Base-by-base conservation (phyloP, 1,140 invertebrate species). In the Oedothorax gibbosus region DNA sequence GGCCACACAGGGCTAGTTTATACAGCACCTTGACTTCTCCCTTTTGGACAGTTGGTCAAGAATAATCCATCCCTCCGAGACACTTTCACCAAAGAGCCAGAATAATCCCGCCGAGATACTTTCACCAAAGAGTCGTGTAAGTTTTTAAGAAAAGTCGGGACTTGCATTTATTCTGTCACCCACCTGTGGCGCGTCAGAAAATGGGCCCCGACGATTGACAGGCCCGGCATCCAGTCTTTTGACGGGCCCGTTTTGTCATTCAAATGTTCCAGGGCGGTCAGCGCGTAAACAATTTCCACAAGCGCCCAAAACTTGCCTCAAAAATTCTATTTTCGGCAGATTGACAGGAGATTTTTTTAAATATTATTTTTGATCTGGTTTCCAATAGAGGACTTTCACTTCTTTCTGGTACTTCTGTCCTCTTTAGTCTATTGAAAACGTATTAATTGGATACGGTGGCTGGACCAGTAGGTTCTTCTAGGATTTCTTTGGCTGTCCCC, bases 221-320 rank as follows among this genome's bases (percentile, higher is more conserved):
- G 50, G 50, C 35, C 49, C 68, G 68, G 49, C 68, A 71, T 51
- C 68, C 49, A 71, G 49, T 53, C 35, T 71, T 51, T 51, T 71
- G 68, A 71, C 68, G 20, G 68, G 68, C 68, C 18, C 49, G 68
- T 71, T 71, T 71, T 71, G 68, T 71, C 68, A 71, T 71, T 71
- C 68, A 71, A 71, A 71, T 51, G 18, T 53, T 5, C 35, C 68
- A 71, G 49, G 49, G 68, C 68, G 68, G 68, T 71, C 68, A 71
- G 15, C 68, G 50, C 49, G 68, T 71, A 71, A 71, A 71, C 68
- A 71, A 49, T 71, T 71, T 71, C 53, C 53, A 69, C 35, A 51
- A 49, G 49, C 53, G n/a, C 11, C 35, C 14, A 51, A 71, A 18
- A 71, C 14, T 53, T 10, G 14, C 35, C 35, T 35, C 35, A 35